Percentiles rank a stretch among this genome's conserved stretches.
These are phyloP conservation scores for Sardinella longiceps DNA, from an alignment of 2,797 vertebrate species.

Conservation along the genomic window DNA sequence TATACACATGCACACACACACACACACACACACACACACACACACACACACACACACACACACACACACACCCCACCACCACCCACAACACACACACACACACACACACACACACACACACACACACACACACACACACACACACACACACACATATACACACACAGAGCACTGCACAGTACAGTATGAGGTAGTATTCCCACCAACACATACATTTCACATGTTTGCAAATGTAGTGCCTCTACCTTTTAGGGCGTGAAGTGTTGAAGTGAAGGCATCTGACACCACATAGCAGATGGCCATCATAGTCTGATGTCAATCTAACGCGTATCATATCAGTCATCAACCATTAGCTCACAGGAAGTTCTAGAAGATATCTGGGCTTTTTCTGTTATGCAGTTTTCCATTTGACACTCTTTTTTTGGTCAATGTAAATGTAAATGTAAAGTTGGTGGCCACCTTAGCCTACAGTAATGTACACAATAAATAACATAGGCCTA, in stretches of 20 bases:
- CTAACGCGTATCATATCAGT: not conserved
- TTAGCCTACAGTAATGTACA: too few species aligned
- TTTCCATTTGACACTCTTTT: too few species aligned
- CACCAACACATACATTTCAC: not conserved
- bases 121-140: not conserved
- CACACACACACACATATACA: not conserved
- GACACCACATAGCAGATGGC: constrained; percentile 5
- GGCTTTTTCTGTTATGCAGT: not conserved
- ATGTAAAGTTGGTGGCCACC: too few species aligned
- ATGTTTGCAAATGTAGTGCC: not conserved
- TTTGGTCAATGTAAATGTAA: too few species aligned
- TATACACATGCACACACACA: not conserved
- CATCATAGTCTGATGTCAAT: not conserved
- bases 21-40: constrained; percentile 1
- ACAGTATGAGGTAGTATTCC: not conserved
- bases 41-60: not conserved
- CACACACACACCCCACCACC: too few species aligned
- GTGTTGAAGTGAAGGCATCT: not conserved
- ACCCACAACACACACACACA: too few species aligned
- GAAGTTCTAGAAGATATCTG: not conserved
- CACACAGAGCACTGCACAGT: not conserved
- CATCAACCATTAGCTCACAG: not conserved
- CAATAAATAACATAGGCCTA: too few species aligned
- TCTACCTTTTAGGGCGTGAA: not conserved
- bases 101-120: not conserved